Evolutionary conservation across 2,797 vertebrate species (phyloP).

Genomic region (Ispidina lecontei): DNA sequence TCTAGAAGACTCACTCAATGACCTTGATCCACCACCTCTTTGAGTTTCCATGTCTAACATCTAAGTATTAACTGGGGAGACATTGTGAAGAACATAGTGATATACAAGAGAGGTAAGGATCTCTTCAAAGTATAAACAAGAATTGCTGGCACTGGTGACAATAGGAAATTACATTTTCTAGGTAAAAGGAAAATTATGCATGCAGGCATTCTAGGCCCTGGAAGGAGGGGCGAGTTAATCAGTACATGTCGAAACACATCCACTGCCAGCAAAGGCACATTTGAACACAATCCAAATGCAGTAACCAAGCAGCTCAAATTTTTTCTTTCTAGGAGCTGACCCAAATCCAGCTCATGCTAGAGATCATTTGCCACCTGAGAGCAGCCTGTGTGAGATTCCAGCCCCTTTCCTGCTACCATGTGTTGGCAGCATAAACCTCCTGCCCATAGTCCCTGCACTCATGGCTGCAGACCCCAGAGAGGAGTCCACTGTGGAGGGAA

Average conservation of each 20-base stretch:
- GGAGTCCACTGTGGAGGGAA: neutral
- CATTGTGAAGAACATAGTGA: neutral
- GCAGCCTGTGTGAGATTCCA: neutral
- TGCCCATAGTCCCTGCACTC: neutral
- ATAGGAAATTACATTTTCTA: slow-evolving; percentile 3
- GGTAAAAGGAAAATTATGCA: neutral
- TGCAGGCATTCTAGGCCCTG: rapidly evolving
- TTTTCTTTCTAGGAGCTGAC: neutral
- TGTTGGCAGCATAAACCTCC: neutral
- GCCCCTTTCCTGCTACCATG: neutral
- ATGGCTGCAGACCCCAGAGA: rapidly evolving
- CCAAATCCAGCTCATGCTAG: neutral
- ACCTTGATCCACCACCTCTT: neutral
- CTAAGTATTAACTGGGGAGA: neutral
- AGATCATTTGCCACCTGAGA: neutral
- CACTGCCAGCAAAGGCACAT: neutral
- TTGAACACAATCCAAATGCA: neutral
- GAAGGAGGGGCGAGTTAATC: neutral
- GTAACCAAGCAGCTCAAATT: neutral
- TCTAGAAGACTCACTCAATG: neutral
- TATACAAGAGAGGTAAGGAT: neutral
- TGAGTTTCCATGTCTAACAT: neutral
- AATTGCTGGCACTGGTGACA: neutral
- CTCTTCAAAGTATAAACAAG: neutral
- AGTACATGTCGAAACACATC: neutral